Percentiles rank a stretch among this genome's conserved stretches.
Conservation (phyloP, 1,140 invertebrate species). For the Zaprionus gabonicus region DNA sequence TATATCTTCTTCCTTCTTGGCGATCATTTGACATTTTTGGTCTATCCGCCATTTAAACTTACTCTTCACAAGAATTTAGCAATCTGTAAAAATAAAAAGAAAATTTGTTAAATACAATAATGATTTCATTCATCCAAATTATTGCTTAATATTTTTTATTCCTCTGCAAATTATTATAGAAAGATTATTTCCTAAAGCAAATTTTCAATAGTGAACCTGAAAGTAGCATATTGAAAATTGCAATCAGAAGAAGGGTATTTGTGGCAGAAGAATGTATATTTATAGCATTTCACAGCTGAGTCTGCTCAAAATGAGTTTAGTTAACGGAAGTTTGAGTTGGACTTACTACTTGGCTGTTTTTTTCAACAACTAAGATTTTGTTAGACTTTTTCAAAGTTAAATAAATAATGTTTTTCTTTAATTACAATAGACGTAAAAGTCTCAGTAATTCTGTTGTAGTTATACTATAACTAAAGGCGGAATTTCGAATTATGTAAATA, state of each 20-base stretch:
- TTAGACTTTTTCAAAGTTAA: neutral
- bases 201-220: too few relatives aligned
- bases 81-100: neutral
- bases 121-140: too few relatives aligned
- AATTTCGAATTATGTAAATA: too few relatives aligned
- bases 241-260: too few relatives aligned
- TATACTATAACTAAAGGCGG: too few relatives aligned
- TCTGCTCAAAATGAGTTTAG: too few relatives aligned
- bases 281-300: too few relatives aligned
- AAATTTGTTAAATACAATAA: neutral
- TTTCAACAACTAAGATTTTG: neutral
- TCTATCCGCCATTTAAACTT: neutral
- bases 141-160: too few relatives aligned
- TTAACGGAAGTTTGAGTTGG: neutral
- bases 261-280: too few relatives aligned
- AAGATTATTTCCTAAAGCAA: too few relatives aligned
- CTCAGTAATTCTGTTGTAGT: neutral
- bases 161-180: too few relatives aligned
- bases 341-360: neutral
- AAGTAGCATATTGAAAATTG: too few relatives aligned
- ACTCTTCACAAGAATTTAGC: neutral
- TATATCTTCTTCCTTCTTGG: conserved; percentile 21
- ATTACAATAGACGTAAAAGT: neutral
- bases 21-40: neutral
- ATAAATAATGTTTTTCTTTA: neutral